phyloP scores from a whole-genome alignment of 2,113 vertebrate species.

The Otolemur garnettii region DNA sequence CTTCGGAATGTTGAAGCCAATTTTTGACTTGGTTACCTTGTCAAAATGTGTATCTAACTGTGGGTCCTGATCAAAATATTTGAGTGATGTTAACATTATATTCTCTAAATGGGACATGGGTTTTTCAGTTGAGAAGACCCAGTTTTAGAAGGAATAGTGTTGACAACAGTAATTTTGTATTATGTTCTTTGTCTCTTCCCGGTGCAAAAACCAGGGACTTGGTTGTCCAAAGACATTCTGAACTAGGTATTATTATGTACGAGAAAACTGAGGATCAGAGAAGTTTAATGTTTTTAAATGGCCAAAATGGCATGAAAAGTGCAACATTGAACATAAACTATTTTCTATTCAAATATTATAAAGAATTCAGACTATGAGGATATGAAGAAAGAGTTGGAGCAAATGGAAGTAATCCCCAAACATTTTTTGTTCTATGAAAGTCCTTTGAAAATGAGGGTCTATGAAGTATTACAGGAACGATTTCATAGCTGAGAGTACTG shows the following conservation, averaged over 20 bases:
- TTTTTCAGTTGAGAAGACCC: not conserved
- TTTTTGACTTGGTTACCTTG: not conserved
- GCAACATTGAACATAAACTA: not conserved
- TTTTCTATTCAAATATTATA: not conserved
- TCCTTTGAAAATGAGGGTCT: not conserved
- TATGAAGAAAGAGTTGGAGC: not conserved
- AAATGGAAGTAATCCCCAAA: not conserved
- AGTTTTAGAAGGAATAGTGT: not conserved
- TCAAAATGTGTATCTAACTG: not conserved
- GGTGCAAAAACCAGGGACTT: not conserved
- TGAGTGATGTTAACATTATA: not conserved
- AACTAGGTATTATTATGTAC: not conserved
- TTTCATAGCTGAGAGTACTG: not conserved
- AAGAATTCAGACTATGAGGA: not conserved
- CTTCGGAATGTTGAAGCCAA: not conserved
- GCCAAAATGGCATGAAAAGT: not conserved
- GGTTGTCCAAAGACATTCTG: not conserved
- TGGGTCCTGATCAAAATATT: not conserved
- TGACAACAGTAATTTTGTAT: not conserved
- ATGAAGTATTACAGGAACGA: not conserved
- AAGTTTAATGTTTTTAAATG: not conserved
- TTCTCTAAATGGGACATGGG: not conserved
- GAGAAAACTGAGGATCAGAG: not conserved
- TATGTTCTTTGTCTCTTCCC: not conserved
- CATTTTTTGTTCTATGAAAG: not conserved